Base-by-base conservation (phyloP, 2,113 vertebrate species). In the Mixornis gularis region DNA sequence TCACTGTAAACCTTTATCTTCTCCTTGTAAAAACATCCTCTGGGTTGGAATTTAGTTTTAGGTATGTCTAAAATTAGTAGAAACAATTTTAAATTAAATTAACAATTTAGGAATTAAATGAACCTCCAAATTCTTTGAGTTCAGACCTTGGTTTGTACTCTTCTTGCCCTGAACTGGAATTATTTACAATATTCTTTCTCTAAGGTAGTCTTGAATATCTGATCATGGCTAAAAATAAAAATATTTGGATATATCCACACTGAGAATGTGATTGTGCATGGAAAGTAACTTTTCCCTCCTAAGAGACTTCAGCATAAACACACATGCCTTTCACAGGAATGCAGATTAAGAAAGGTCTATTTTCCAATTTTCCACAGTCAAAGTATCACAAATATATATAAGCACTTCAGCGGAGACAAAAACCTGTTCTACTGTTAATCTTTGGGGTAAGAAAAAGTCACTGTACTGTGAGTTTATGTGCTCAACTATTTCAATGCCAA, bases 11-110 rank as follows among this genome's bases (percentile, higher is more conserved):
- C 11, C 8, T 26, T 73, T 25, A 44, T 30, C 30, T 69, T 93
- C 71, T 80, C 46, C 79, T 91, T 84, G 59, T 77, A 60, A 85
- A 97, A 95, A 94, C 79, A 77, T 88, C 24, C 18, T 53, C n/a
- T 53, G 30, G 9, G 38, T 38, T 94, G 49, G 78, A 87, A 93
- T 62, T 60, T 9, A 24, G 26, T 41, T 91, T 51, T 6, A 24
- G 4, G 22, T 76, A 89, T 68, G 38, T 72, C 85, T 64, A 76
- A 93, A 90, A 82, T 64, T 30, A 85, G 24, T 62, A 80, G 30
- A 78, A 84, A 41, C 5, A 64, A 74, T 26, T 66, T 70, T 17
- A 62, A 70, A 59, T 48, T 49, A 29, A 80, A 59, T 74, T 26
- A 38, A 36, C 9, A 71, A 48, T 8, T 4, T 79, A 71, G 44